These are phyloP conservation scores for Nothura maculosa DNA, from an alignment of 2,797 vertebrate genomes.

Conservation along the genomic window DNA sequence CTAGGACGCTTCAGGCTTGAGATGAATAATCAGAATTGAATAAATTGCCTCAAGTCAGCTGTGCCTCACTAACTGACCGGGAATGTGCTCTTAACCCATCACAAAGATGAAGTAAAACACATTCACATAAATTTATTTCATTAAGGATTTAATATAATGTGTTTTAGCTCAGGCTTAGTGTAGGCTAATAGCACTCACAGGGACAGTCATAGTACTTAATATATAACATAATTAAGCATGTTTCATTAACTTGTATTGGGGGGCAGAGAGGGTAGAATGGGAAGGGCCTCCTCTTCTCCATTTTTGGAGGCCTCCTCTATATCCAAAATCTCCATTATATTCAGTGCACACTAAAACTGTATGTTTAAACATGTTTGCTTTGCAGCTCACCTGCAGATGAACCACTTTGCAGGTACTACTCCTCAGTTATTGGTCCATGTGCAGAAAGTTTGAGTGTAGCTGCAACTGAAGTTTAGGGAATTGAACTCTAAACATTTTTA, in stretches of 20 bases:
- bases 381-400: not conserved
- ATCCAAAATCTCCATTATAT: not conserved
- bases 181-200: conserved; percentile 2
- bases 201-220: not conserved
- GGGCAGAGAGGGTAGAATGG: not conserved
- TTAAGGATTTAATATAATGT: not conserved
- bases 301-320: not conserved
- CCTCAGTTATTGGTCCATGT: not conserved
- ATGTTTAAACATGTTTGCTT: not conserved
- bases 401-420: not conserved
- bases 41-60: not conserved
- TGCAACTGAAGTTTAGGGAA: not conserved
- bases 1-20: not conserved
- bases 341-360: not conserved
- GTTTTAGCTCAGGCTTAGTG: not conserved
- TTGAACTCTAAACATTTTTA: not conserved
- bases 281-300: not conserved
- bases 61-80: not conserved
- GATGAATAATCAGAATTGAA: not conserved
- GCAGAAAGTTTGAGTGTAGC: not conserved
- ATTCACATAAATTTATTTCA: not conserved
- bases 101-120: not conserved
- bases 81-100: not conserved
- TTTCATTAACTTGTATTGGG: conserved; percentile 19
- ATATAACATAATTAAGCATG: not conserved